Percentiles rank a stretch among this genome's conserved stretches.
phyloP scores from a whole-genome alignment of 2,888 invertebrate species.

The Andrena hattorfiana region DNA sequence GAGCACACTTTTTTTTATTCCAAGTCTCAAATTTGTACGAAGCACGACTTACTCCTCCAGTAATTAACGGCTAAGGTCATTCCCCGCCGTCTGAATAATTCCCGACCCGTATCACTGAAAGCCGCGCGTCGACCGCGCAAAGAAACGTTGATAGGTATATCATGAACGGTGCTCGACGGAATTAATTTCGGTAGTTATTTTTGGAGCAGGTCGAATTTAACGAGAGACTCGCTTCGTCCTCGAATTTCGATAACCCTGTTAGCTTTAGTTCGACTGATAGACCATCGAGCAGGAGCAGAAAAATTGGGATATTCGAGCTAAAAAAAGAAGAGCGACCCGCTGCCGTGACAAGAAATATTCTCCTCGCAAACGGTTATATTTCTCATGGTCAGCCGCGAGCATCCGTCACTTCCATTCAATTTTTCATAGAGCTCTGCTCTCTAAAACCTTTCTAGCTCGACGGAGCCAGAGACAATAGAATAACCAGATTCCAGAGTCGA shows the following conservation, averaged over 20 bases:
- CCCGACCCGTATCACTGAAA: too few species aligned
- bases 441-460: neutral
- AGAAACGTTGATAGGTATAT: too few species aligned
- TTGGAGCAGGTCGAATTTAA: neutral
- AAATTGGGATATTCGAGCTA: neutral
- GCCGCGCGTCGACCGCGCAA: too few species aligned
- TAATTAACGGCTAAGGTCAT: too few species aligned
- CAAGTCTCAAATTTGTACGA: too few species aligned
- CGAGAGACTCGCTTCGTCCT: neutral
- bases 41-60: too few species aligned
- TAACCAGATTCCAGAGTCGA: slow-evolving; percentile 3
- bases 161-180: too few species aligned
- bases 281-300: neutral
- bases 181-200: too few species aligned
- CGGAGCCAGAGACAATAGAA: neutral
- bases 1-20: too few species aligned
- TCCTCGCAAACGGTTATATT: slow-evolving; percentile 40
- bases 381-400: slow-evolving; percentile 21
- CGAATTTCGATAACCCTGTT: slow-evolving; percentile 14
- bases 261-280: neutral
- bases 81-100: too few species aligned
- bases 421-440: neutral
- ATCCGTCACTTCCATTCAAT: slow-evolving; percentile 4
- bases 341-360: slow-evolving; percentile 27
- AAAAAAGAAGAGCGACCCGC: slow-evolving; percentile 7